A percentile compares a stretch with the other conserved stretches of the same genome.
Evolutionary conservation across 2,113 vertebrate genomes (phyloP).

Genomic region (Oreochromis aureus): DNA sequence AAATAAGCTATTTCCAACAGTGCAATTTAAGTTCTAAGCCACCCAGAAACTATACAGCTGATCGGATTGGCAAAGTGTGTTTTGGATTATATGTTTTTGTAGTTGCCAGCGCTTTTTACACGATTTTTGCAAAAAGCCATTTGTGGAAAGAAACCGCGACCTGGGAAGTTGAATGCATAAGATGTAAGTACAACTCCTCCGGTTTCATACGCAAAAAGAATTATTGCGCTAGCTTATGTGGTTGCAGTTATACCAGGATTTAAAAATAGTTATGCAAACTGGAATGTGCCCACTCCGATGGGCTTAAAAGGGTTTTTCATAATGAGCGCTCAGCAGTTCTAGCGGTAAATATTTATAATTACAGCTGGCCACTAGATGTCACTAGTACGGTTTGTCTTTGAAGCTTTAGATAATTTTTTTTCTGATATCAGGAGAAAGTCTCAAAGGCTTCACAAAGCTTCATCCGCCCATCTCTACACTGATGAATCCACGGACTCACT

Average conservation of each 20-base stretch:
- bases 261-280: neutral
- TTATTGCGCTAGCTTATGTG: neutral
- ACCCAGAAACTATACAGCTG: neutral
- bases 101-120: neutral
- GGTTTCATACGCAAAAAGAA: rapidly evolving
- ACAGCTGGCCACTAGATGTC: neutral
- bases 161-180: rapidly evolving
- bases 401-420: rapidly evolving
- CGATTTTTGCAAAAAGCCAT: neutral
- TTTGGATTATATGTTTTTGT: neutral
- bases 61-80: rapidly evolving
- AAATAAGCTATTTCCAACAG: neutral
- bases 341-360: neutral
- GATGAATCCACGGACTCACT: neutral
- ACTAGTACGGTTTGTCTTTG: neutral
- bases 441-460: neutral
- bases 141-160: neutral
- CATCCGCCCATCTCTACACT: neutral
- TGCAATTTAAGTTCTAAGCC: neutral
- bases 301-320: neutral
- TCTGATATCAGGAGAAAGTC: neutral
- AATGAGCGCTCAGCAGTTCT: rapidly evolving
- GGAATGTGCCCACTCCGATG: neutral
- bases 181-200: neutral
- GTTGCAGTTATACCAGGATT: neutral